Evolutionary conservation across 2,888 invertebrate genomes (phyloP).

Genomic region (Thymelicus acteon): DNA sequence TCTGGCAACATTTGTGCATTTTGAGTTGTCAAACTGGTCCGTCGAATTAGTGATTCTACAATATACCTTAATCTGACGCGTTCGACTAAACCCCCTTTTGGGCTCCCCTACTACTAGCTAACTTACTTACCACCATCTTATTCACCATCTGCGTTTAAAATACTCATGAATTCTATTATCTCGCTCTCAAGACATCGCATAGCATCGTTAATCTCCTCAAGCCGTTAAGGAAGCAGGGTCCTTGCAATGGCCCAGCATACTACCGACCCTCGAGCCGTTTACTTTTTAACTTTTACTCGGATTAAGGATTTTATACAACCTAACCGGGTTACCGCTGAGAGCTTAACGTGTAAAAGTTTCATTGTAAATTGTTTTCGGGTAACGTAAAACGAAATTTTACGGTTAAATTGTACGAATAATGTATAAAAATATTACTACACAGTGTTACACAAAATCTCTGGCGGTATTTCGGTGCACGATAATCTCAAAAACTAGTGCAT

Average conservation of each 20-base stretch:
- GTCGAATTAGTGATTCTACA: too few species aligned
- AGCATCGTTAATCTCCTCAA: not conserved
- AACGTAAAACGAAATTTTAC: slow-evolving; percentile 1
- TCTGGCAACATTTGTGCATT: too few species aligned
- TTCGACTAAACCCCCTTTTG: too few species aligned
- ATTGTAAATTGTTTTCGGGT: slow-evolving; percentile 40
- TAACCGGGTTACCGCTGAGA: slow-evolving; percentile 24
- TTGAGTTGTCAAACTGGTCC: too few species aligned
- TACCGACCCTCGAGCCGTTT: slow-evolving; percentile 7
- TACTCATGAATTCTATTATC: too few species aligned
- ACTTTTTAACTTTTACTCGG: slow-evolving; percentile 31
- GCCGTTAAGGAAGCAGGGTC: not conserved
- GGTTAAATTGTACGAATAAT: not conserved
- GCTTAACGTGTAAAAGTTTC: slow-evolving; percentile 40
- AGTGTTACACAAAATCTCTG: too few species aligned
- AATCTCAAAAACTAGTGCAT: too few species aligned
- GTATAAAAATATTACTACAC: not conserved
- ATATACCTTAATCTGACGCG: too few species aligned
- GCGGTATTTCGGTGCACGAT: not conserved
- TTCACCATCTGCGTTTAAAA: too few species aligned
- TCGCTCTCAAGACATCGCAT: too few species aligned
- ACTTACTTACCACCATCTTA: too few species aligned
- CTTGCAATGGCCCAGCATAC: slow-evolving; percentile 7
- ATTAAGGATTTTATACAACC: slow-evolving; percentile 35
- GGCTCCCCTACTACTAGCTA: too few species aligned